Evolutionary conservation across 2,797 vertebrate species (phyloP).

Genomic region (Orestias chungarensis): DNA sequence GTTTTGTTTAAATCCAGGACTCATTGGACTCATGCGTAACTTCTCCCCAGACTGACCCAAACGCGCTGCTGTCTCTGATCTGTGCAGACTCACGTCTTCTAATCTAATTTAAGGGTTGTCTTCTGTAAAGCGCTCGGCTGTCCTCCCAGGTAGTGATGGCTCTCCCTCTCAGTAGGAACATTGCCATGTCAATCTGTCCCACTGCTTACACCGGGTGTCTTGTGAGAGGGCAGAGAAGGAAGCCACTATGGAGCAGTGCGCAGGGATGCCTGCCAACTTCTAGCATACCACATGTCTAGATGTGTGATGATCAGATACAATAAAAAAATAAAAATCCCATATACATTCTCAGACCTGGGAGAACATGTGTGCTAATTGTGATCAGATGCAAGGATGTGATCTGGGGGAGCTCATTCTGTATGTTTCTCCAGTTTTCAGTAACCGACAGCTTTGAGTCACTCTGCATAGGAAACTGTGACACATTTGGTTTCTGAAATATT

Average conservation of each 20-base stretch:
- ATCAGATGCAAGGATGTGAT: not conserved
- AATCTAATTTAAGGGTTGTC: not conserved
- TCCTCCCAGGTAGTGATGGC: constrained; percentile 57
- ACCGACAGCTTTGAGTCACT: not conserved
- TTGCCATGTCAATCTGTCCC: constrained; percentile 46
- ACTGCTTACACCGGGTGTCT: constrained; percentile 52
- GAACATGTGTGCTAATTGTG: no score
- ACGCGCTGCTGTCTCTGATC: no score
- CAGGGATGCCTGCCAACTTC: constrained; percentile 29
- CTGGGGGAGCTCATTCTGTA: not conserved
- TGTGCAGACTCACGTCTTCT: not conserved
- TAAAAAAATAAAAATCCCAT: not conserved
- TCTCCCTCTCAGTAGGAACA: constrained; percentile 35
- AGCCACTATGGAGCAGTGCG: constrained; percentile 49
- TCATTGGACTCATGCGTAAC: no score
- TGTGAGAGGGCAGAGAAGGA: constrained; percentile 44
- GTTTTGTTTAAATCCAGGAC: no score
- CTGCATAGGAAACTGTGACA: not conserved
- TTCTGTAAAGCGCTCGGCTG: not conserved
- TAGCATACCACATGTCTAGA: not conserved
- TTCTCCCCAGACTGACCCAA: not conserved
- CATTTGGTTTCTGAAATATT: not conserved
- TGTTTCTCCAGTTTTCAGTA: no score
- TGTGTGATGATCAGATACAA: not conserved
- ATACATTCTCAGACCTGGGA: not conserved